Evolutionary conservation across 2,797 vertebrate genomes (phyloP), one percentile per base, ranked within the genome.

Genomic region (Ceyx erithaca): DNA sequence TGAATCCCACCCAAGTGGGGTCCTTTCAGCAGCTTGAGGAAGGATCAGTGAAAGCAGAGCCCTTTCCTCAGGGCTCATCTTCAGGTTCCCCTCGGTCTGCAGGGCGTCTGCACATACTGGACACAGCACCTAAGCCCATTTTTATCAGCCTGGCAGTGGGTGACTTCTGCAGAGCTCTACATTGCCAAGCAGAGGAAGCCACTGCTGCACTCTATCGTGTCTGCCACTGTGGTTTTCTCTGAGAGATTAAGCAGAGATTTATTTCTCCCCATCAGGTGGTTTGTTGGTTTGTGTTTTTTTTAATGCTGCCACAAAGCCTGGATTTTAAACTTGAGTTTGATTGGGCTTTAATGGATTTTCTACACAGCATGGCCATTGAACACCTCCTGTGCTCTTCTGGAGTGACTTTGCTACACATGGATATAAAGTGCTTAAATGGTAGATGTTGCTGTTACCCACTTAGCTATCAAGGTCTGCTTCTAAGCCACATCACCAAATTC

Each of bases 381-480:
- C 75, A 75, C 58, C 49, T 79, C 85, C 75, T 6, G 25, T 2
- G 45, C 49, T 19, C 68, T 82, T 83, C 68, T 52, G 71, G 89
- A 90, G 90, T 21, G 85, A 82, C 79, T 93, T n/a, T 54, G 58
- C 72, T 77, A 55, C 58, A 51, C 63, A 6, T 72, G 71, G 72
- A 77, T 87, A 62, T 70, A 85, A 91, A 85, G 51, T 85, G 81
- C 82, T 86, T 40, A 83, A 92, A 89, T 90, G 49, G 89, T 92
- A 92, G 69, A 61, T 89, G 76, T 84, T 49, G 46, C 26, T 61
- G 88, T 93, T 83, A 83, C 78, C 76, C 68, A 85, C 82, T 93
- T 61, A 90, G 80, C 70, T 40, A 81, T 46, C 62, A 28, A 89
- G 37, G 72, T 66, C 95, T 92, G 72, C 54, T 77, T 75, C 67